Evolutionary conservation across 1,140 invertebrate species (phyloP), one percentile per base, ranked within the genome.

Genomic region (Drosophila orena): DNA sequence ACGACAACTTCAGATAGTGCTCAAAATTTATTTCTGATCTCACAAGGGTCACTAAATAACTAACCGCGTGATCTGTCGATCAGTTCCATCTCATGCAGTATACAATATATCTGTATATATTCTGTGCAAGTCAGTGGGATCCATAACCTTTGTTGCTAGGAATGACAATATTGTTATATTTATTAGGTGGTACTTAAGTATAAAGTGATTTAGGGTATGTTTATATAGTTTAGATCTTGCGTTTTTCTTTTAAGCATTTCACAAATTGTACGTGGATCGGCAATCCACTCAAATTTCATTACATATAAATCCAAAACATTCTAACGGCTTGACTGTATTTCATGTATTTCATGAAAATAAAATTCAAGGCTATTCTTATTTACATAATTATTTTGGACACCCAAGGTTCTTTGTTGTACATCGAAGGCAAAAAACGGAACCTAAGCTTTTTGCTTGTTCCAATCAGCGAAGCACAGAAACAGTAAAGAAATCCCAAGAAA

Each of bases 231-330:
- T 34, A 12, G 47, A 53, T 66, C 65, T 69, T 43, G 58, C 17
- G 10, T 22, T 15, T 24, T 27, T 15, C 34, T 20, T 15, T 46
- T 15, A 2, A 61, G 37, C 43, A 34, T 11, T 64, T n/a, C 11
- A 11, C 10, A 30, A 50, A 52, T 69, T 50, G 4, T 34, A 22
- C 43, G 47, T 38, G 37, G 37, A 12, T 12, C 34, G 22, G 34
- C 20, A 11, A 43, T 20, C 56, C 43, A 24, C 35, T 73, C 40
- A 8, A 30, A 79, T 85, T 83, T 65, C 79, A 30, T 56, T 62
- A 78, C 83, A 85, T 85, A 54, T 49, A 37, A 77, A 69, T 74
- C 37, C 64, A 81, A 86, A 84, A 57, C 20, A 59, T 66, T 55
- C 37, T 58, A 64, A 66, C 42, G 60, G 53, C 65, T 68, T 47